Percentiles rank a stretch among this genome's conserved stretches.
phyloP scores from a whole-genome alignment of 2,113 vertebrate species.

The Mesitornis unicolor region DNA sequence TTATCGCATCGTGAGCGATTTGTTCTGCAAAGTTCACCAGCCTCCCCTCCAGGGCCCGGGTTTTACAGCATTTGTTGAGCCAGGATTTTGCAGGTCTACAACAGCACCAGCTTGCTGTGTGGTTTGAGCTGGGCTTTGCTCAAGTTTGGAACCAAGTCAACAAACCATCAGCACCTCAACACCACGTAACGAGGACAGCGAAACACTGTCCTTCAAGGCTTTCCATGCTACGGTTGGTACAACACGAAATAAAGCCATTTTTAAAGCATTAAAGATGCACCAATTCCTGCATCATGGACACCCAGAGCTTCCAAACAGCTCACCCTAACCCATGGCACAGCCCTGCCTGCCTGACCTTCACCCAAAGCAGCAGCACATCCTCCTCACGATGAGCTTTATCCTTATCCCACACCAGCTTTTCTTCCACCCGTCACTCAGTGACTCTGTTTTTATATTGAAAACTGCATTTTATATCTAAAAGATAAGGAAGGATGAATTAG shows the following conservation, averaged over 20 bases:
- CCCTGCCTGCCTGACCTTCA: neutral
- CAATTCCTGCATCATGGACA: neutral
- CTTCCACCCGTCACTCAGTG: neutral
- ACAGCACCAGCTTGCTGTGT: too few relatives aligned
- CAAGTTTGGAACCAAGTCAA: neutral
- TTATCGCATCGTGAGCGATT: neutral
- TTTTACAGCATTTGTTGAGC: neutral
- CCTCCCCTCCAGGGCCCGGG: neutral
- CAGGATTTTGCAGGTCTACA: neutral
- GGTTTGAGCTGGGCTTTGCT: neutral
- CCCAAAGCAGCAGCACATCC: neutral
- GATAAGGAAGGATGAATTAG: neutral
- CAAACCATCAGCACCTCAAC: neutral
- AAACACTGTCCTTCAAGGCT: fast-evolving
- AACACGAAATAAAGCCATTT: neutral
- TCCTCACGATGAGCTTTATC: neutral
- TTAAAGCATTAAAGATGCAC: neutral
- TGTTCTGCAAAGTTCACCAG: neutral
- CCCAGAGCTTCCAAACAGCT: neutral
- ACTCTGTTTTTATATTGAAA: too few relatives aligned
- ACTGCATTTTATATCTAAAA: neutral
- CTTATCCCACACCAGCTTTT: neutral
- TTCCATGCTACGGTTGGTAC: fast-evolving
- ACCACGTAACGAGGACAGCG: fast-evolving
- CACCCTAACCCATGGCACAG: fast-evolving